Conservation (phyloP, 2,888 invertebrate species). For the Netelia fuscicornis region DNA sequence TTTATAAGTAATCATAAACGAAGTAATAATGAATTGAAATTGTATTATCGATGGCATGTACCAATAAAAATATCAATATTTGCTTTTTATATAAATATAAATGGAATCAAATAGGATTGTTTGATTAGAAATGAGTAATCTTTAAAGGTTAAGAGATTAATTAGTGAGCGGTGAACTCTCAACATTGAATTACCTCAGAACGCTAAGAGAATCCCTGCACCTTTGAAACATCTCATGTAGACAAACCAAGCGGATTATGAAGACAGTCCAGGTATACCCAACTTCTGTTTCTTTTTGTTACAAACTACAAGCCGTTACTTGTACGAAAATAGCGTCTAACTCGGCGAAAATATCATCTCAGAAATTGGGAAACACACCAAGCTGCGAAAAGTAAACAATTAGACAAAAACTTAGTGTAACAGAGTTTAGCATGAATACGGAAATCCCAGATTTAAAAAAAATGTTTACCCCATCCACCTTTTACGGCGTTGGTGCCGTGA, state of each 20-base stretch:
- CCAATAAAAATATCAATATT: too few species aligned
- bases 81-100: too few species aligned
- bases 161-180: too few species aligned
- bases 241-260: conserved; percentile 1
- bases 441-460: background rate
- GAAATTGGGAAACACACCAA: background rate
- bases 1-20: too few species aligned
- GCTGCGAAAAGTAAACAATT: background rate
- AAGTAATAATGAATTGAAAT: too few species aligned
- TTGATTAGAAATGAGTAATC: background rate
- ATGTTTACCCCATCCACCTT: conserved; percentile 11
- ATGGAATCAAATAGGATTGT: background rate
- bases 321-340: background rate
- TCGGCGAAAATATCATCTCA: background rate
- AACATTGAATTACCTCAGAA: conserved; percentile 30
- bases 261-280: conserved; percentile 1
- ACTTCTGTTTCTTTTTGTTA: background rate
- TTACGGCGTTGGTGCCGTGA: background rate
- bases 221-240: conserved; percentile 46
- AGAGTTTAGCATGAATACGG: background rate
- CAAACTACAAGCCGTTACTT: background rate
- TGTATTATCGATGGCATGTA: too few species aligned
- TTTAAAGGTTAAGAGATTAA: background rate
- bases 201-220: conserved; percentile 6
- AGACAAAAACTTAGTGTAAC: background rate